A percentile compares a stretch with the other conserved stretches of the same genome.
Evolutionary conservation across 2,888 invertebrate genomes (phyloP).

Genomic region (Torymus tubicola): DNA sequence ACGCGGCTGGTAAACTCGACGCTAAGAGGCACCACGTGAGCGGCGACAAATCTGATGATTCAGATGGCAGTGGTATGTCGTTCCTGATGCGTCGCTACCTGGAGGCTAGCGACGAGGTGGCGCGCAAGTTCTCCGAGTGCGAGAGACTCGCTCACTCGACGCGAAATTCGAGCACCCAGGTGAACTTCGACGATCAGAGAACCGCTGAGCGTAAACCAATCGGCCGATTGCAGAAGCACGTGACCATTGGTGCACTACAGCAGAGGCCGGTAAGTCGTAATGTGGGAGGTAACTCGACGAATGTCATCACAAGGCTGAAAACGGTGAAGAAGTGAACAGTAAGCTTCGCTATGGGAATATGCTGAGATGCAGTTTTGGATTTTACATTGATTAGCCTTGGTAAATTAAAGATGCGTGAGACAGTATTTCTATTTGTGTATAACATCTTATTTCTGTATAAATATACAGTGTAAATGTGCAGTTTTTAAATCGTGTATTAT

Average conservation of each 20-base stretch:
- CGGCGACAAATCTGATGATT: conserved; percentile 19
- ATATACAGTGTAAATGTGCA: too few species aligned
- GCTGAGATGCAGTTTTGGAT: too few species aligned
- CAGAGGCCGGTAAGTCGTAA: not conserved
- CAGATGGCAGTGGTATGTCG: conserved; percentile 51
- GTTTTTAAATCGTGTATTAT: too few species aligned
- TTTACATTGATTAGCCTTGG: too few species aligned
- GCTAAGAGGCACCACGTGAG: too few species aligned
- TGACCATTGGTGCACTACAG: not conserved
- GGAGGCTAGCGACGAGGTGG: conserved; percentile 46
- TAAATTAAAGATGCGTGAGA: too few species aligned
- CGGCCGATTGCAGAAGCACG: not conserved
- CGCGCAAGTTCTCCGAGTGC: conserved; percentile 34
- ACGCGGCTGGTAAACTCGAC: too few species aligned
- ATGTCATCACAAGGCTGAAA: conserved; percentile 3
- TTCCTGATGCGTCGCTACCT: conserved; percentile 54
- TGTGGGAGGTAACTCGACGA: not conserved
- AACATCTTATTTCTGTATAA: too few species aligned
- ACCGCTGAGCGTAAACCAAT: not conserved
- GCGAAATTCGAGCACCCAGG: conserved; percentile 34
- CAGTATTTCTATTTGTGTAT: too few species aligned
- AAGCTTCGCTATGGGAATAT: too few species aligned
- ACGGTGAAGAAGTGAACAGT: not conserved
- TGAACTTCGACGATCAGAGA: conserved; percentile 22
- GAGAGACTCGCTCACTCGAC: conserved; percentile 1